These are phyloP conservation scores for Drosophila orena DNA, from an alignment of 1,140 invertebrate species.

Conservation along the genomic window DNA sequence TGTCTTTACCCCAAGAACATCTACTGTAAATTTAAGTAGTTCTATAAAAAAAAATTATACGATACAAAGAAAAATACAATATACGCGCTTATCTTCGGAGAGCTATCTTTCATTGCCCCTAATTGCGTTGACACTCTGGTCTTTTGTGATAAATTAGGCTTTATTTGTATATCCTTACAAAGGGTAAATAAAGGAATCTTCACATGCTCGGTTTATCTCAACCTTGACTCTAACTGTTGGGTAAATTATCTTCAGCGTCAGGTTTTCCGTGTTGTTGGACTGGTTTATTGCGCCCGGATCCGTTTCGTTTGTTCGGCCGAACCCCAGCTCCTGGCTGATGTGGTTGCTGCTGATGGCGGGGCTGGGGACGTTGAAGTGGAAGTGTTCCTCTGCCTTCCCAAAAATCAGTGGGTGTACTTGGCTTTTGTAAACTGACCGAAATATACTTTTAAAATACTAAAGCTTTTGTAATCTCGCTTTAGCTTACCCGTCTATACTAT, in stretches of 20 bases:
- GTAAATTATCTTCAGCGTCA: conserved; percentile 4
- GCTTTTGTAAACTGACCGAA: conserved; percentile 51
- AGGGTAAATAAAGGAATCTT: neutral
- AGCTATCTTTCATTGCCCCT: conserved; percentile 24
- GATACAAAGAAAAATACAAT: too few species aligned
- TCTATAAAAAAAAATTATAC: neutral
- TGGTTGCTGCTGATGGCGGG: conserved; percentile 6
- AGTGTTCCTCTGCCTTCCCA: conserved; percentile 32
- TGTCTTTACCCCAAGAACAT: neutral
- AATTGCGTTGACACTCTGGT: conserved; percentile 15
- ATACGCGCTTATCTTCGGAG: conserved; percentile 13
- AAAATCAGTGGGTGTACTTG: conserved; percentile 55
- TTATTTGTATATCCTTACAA: conserved; percentile 44
- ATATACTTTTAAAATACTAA: neutral
- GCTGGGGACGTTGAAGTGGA: conserved; percentile 1
- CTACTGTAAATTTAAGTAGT: conserved; percentile 2
- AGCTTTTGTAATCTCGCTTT: too few species aligned
- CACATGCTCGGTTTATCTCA: neutral
- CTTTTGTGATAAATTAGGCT: conserved; percentile 26
- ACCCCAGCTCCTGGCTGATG: conserved; percentile 1
- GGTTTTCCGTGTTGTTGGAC: conserved; percentile 16
- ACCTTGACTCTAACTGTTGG: conserved; percentile 12
- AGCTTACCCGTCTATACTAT: conserved; percentile 85
- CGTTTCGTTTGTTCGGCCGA: conserved; percentile 39
- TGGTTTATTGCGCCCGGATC: conserved; percentile 32